Percentiles rank a stretch among this genome's conserved stretches.
These are phyloP conservation scores for Diachasma alloeum DNA, from an alignment of 1,140 invertebrate species.

Conservation along the genomic window DNA sequence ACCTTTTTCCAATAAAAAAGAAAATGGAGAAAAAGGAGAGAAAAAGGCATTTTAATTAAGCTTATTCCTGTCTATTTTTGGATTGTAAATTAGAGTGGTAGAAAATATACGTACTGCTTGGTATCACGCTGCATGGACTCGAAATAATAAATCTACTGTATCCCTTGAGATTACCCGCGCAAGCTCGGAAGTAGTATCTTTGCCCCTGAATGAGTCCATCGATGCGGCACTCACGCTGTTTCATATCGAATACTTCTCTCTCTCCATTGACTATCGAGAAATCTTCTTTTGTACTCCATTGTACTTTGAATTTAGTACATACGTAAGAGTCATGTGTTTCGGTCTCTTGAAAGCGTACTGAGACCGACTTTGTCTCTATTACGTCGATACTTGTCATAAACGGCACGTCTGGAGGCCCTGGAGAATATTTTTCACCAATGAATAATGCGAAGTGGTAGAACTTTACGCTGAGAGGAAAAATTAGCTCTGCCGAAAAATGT, in stretches of 20 bases:
- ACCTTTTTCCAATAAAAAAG: constrained; percentile 61
- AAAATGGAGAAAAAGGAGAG: not conserved
- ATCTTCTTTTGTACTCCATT: constrained; percentile 86
- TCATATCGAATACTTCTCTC: constrained; percentile 78
- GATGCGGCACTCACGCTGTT: constrained; percentile 67
- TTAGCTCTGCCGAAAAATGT: too few relatives aligned
- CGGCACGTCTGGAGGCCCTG: constrained; percentile 82
- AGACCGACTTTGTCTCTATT: constrained; percentile 79
- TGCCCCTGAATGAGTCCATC: constrained; percentile 78
- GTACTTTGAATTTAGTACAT: constrained; percentile 90
- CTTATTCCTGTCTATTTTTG: not conserved
- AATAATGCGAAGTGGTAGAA: not conserved
- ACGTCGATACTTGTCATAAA: constrained; percentile 83
- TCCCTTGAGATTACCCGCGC: constrained; percentile 89
- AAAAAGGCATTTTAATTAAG: constrained; percentile 15
- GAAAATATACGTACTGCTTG: constrained; percentile 79
- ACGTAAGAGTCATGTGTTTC: constrained; percentile 74
- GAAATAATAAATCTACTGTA: constrained; percentile 81
- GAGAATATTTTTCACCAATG: constrained; percentile 62
- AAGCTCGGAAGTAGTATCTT: constrained; percentile 86
- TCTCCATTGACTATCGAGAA: constrained; percentile 82
- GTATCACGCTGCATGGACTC: constrained; percentile 82
- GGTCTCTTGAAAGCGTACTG: constrained; percentile 78
- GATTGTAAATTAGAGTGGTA: constrained; percentile 14
- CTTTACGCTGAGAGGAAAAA: too few relatives aligned